Evolutionary conservation across 2,888 invertebrate species (phyloP).

Genomic region (Heliconius erato): DNA sequence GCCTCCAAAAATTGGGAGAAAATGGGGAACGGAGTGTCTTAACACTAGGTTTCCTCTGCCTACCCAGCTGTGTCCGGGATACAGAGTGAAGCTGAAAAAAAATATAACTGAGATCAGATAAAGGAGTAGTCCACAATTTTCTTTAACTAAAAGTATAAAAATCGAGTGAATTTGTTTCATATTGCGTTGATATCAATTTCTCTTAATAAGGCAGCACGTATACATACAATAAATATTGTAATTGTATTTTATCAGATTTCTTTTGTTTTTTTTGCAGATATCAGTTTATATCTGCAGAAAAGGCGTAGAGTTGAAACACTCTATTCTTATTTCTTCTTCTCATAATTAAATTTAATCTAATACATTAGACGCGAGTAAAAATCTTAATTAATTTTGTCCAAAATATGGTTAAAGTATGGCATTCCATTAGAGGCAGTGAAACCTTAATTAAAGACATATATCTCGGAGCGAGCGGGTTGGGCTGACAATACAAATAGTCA

Average conservation of each 20-base stretch:
- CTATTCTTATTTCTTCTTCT: no score
- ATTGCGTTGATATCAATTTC: neutral
- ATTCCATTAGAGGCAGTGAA: slow-evolving; percentile 16
- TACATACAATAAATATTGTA: neutral
- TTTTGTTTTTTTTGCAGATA: neutral
- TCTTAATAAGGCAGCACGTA: neutral
- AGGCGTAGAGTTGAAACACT: neutral
- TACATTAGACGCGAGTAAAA: neutral
- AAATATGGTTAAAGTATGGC: slow-evolving; percentile 25
- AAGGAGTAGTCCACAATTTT: neutral
- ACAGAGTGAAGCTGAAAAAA: no score
- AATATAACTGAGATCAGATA: no score
- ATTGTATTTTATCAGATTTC: neutral
- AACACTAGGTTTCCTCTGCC: no score
- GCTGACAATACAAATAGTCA: slow-evolving; percentile 37
- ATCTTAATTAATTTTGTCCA: slow-evolving; percentile 27
- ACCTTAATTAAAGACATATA: slow-evolving; percentile 43
- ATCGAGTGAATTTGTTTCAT: neutral
- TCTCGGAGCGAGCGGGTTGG: slow-evolving; percentile 37
- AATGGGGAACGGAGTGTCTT: no score
- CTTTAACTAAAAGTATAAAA: neutral
- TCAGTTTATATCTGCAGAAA: neutral
- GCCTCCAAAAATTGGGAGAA: no score
- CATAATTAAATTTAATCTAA: neutral
- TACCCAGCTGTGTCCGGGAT: no score